Percentiles rank a stretch among this genome's conserved stretches.
phyloP scores from a whole-genome alignment of 1,140 invertebrate species.

The Saccostrea cuccullata region DNA sequence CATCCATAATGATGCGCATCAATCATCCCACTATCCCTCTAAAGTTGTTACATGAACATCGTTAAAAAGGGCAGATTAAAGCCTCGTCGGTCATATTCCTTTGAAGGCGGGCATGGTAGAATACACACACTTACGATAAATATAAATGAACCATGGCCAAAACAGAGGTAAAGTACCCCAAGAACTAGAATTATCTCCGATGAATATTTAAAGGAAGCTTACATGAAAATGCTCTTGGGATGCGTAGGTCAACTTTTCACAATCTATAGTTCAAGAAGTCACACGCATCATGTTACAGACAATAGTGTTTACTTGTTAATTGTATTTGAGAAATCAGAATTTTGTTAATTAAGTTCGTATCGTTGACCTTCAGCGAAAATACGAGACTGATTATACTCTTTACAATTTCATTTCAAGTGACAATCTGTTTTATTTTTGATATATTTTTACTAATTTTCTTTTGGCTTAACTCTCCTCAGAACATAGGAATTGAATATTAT shows the following conservation, averaged over 20 bases:
- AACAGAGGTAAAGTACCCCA: neutral
- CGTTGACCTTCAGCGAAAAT: neutral
- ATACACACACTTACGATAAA: neutral
- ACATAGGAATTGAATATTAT: too few species aligned
- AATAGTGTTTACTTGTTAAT: too few species aligned
- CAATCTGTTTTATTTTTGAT: too few species aligned
- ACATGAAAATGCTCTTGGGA: neutral
- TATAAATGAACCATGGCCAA: neutral
- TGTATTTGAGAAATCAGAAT: neutral
- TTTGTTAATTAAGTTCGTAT: neutral
- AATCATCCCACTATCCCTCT: too few species aligned
- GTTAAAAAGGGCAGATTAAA: too few species aligned
- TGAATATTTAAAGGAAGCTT: neutral
- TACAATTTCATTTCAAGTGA: too few species aligned
- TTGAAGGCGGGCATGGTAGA: neutral
- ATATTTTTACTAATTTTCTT: too few species aligned
- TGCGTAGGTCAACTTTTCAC: neutral
- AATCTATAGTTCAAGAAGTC: neutral
- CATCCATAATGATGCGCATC: too few species aligned
- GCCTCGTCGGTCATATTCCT: neutral
- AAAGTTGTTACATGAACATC: too few species aligned
- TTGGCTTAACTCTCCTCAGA: too few species aligned
- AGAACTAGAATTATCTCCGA: neutral
- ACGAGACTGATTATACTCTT: too few species aligned
- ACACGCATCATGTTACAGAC: neutral